Evolutionary conservation across 2,797 vertebrate species (phyloP).

Genomic region (Orestias chungarensis): DNA sequence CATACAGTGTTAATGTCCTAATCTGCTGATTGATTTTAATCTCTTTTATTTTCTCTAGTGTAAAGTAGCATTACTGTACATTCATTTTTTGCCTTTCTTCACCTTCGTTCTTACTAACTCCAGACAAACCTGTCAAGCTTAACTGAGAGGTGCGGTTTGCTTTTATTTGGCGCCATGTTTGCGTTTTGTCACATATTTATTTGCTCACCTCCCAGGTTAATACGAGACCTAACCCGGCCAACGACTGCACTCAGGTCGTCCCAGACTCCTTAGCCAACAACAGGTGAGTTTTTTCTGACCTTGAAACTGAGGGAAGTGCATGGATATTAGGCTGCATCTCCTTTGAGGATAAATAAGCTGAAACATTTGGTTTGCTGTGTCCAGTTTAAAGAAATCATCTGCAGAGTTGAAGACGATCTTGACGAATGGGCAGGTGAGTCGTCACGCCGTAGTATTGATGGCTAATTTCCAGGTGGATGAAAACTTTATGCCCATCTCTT

Average conservation of each 20-base stretch:
- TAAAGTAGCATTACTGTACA: neutral
- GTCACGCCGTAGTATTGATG: neutral
- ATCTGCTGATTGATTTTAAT: neutral
- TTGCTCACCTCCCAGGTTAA: slow-evolving; percentile 85
- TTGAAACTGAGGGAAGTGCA: neutral
- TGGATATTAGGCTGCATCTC: slow-evolving; percentile 6
- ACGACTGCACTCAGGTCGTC: slow-evolving; percentile 81
- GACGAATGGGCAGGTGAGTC: slow-evolving; percentile 92
- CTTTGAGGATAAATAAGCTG: slow-evolving; percentile 9
- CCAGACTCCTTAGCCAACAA: slow-evolving; percentile 89
- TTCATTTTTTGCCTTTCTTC: neutral
- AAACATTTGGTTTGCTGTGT: slow-evolving; percentile 14
- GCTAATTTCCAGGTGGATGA: slow-evolving; percentile 6
- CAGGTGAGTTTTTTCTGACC: slow-evolving; percentile 83
- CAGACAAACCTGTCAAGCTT: slow-evolving; percentile 76
- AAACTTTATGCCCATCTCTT: neutral
- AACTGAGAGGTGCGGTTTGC: slow-evolving; percentile 77
- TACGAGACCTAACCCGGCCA: slow-evolving; percentile 88
- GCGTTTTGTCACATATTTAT: slow-evolving; percentile 13
- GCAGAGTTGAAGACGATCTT: slow-evolving; percentile 97
- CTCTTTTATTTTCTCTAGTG: neutral
- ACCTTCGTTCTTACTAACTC: slow-evolving; percentile 18
- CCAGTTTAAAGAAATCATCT: slow-evolving; percentile 95
- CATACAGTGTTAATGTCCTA: slow-evolving; percentile 6
- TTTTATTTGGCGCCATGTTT: slow-evolving; percentile 58